Conservation (phyloP, 2,797 vertebrate species). For the Gymnoscopelus braueri region DNA sequence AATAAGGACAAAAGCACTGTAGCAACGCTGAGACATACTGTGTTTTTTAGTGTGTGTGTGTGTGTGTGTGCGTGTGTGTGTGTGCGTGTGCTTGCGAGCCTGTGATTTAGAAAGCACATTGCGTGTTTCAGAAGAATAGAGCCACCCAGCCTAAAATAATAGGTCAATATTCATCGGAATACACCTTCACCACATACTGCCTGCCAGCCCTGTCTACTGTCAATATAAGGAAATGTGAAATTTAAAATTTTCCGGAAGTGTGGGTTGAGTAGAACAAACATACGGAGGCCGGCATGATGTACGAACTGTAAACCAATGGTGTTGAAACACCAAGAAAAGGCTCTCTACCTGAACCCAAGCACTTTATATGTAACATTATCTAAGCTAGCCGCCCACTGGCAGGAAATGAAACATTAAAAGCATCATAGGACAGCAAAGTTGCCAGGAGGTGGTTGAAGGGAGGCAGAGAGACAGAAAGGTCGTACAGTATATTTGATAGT, state of each 20-base stretch:
- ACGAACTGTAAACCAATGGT: constrained; percentile 16
- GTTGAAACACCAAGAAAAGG: constrained; percentile 39
- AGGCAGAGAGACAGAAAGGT: background rate
- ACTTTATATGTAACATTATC: constrained; percentile 14
- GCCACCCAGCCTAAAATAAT: constrained; percentile 50
- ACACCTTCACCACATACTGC: constrained; percentile 5
- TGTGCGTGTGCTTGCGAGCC: constrained; percentile 6
- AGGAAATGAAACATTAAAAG: constrained; percentile 40
- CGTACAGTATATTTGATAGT: background rate
- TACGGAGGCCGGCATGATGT: constrained; percentile 14
- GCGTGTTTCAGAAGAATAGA: constrained; percentile 54
- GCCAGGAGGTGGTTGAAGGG: background rate
- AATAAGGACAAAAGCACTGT: no score
- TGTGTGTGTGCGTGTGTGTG: constrained; percentile 11
- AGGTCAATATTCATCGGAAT: constrained; percentile 57
- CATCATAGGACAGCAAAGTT: constrained; percentile 9
- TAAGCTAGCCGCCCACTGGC: constrained; percentile 5
- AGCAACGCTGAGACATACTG: background rate
- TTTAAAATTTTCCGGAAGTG: constrained; percentile 48
- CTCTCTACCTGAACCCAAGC: constrained; percentile 8
- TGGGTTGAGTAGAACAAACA: constrained; percentile 59
- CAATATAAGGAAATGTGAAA: constrained; percentile 18
- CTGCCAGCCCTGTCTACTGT: constrained; percentile 8
- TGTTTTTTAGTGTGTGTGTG: constrained; percentile 14
- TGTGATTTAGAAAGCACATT: constrained; percentile 33